Evolutionary conservation across 2,113 vertebrate genomes (phyloP).

Genomic region (human): DNA sequence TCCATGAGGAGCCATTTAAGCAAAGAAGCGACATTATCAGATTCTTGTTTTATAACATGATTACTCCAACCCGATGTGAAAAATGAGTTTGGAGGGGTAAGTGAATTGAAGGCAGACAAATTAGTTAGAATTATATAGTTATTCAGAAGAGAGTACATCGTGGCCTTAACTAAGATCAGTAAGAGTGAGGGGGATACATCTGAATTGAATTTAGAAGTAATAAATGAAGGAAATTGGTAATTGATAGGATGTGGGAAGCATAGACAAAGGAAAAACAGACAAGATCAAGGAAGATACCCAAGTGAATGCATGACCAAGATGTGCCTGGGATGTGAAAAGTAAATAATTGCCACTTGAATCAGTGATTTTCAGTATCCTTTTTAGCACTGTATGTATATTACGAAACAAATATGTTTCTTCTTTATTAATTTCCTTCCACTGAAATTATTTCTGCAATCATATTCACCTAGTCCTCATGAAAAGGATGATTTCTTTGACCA

Average conservation of each 20-base stretch:
- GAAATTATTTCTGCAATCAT: neutral
- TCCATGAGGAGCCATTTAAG: neutral
- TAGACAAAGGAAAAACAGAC: neutral
- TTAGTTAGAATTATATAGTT: neutral
- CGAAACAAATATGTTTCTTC: neutral
- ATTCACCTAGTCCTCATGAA: neutral
- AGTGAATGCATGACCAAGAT: neutral
- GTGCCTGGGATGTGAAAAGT: neutral
- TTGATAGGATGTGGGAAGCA: neutral
- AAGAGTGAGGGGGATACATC: neutral
- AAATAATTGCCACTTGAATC: neutral
- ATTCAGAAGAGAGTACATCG: neutral
- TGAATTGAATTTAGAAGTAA: neutral
- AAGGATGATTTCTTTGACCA: slow-evolving; percentile 15
- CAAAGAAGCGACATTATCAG: neutral
- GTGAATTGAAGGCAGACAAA: neutral
- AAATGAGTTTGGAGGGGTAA: neutral
- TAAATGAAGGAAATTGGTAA: neutral
- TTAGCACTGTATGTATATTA: neutral
- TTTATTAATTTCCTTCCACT: neutral
- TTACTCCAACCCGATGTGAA: neutral
- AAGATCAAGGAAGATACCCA: neutral
- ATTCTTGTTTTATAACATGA: neutral
- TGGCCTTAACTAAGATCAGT: neutral
- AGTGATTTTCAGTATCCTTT: neutral